These are phyloP conservation scores for Papilio xuthus DNA, from an alignment of 1,140 invertebrate species.

Conservation along the genomic window DNA sequence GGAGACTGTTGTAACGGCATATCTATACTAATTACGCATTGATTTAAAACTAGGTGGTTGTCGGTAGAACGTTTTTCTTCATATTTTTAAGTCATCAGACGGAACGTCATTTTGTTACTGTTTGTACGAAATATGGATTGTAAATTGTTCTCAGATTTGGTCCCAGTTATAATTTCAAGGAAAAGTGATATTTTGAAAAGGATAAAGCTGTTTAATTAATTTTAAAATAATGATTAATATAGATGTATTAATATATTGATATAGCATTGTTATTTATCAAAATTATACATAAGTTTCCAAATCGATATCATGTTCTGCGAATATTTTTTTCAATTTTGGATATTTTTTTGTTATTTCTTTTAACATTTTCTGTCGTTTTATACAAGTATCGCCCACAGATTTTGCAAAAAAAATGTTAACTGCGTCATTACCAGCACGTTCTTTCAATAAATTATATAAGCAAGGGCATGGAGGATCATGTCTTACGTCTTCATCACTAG, in stretches of 20 bases:
- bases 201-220: no score
- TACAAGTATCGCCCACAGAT: neutral
- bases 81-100: neutral
- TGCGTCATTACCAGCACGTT: neutral
- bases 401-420: neutral
- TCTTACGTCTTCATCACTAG: slow-evolving; percentile 59
- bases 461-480: slow-evolving; percentile 11
- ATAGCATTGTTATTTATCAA: neutral
- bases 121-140: neutral
- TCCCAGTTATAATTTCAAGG: no score
- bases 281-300: slow-evolving; percentile 15
- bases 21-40: neutral
- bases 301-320: slow-evolving; percentile 26
- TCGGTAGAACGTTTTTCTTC: neutral
- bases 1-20: slow-evolving; percentile 6
- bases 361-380: slow-evolving; percentile 30
- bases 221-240: no score
- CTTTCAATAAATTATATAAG: neutral
- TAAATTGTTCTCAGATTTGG: neutral
- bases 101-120: neutral
- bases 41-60: slow-evolving; percentile 16
- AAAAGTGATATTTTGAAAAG: no score
- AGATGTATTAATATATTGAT: neutral
- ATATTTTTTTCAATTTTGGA: slow-evolving; percentile 34
- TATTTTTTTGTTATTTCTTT: slow-evolving; percentile 29